A percentile compares a stretch with the other conserved stretches of the same genome.
These are phyloP conservation scores for Agrotis ipsilon DNA, from an alignment of 2,888 invertebrate genomes.

Conservation along the genomic window DNA sequence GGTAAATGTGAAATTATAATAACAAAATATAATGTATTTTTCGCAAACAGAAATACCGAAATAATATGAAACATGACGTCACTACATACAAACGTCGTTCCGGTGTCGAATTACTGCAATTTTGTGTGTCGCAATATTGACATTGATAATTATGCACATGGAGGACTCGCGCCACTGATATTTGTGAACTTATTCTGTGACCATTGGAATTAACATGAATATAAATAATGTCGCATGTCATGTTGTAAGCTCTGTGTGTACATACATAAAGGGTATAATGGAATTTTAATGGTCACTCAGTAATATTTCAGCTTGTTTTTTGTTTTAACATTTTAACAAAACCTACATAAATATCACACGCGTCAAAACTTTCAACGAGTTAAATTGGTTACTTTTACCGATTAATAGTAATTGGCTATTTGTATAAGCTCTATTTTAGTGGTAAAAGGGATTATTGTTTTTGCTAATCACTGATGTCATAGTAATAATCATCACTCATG, in stretches of 20 bases:
- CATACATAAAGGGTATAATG: slow-evolving; percentile 19
- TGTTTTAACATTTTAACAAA: slow-evolving; percentile 5
- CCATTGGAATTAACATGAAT: slow-evolving; percentile 25
- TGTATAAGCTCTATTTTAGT: background rate
- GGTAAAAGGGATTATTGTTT: background rate
- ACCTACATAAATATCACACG: background rate
- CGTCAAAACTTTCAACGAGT: slow-evolving; percentile 3
- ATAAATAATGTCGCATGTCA: slow-evolving; percentile 29
- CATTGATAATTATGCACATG: slow-evolving; percentile 37
- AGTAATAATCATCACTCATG: background rate
- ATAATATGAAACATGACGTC: slow-evolving; percentile 17
- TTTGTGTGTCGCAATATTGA: slow-evolving; percentile 43
- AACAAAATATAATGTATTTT: slow-evolving; percentile 29
- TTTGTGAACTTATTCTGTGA: slow-evolving; percentile 43
- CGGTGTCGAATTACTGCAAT: slow-evolving; percentile 43
- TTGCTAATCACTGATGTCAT: background rate
- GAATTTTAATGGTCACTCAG: slow-evolving; percentile 21
- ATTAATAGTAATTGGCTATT: background rate
- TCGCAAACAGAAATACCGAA: background rate
- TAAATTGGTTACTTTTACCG: background rate
- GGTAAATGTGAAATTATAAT: slow-evolving; percentile 12
- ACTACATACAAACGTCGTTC: slow-evolving; percentile 36
- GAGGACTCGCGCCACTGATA: slow-evolving; percentile 11
- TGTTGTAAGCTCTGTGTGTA: slow-evolving; percentile 6
- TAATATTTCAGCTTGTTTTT: slow-evolving; percentile 3